Evolutionary conservation across 2,888 invertebrate species (phyloP), one percentile per base, ranked within the genome.

Genomic region (Himalopsyche anomala): DNA sequence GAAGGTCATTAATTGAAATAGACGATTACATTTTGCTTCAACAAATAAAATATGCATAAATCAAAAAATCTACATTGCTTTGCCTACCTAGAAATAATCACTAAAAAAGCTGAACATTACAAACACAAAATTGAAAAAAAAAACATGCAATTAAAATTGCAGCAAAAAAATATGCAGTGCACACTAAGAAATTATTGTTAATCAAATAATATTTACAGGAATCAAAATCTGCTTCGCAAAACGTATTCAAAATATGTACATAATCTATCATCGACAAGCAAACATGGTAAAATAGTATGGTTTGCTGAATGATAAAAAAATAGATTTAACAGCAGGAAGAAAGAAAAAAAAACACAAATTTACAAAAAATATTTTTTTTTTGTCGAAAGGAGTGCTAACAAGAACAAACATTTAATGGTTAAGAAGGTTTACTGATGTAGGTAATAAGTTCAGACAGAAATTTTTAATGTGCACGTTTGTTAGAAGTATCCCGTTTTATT

Each of bases 141-240:
- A 82, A 85, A 36, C 55, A 69, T 36, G 55, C 80, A 80, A 84
- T 62, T 19, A 81, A 74, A 81, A 85, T 85, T 85, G 81, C 81
- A 85, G 74, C 81, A 82, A 85, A 62, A 80, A 85, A 69, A 74
- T 80, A 85, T 82, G 85, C 81, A 85, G 85, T 82, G 85, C 85
- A 81, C 74, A 12, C 74, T 74, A 74, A 36, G 74, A 74, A 74
- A 51, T 51, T 51, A 51, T 51, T 15, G 51, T 15, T 51, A 51
- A 36, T 1, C 38, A 74, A 36, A 74, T 36, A 38, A 36, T 74
- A 74, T 74, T 74, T 74, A 74, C 74, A 74, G 74, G 74, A 36
- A 74, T 36, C 28, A 69, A 69, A 62, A 28, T 28, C 19, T 56
- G 62, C 11, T 56, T 56, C 56, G 36, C 28, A 69, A 62, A 62